Conservation (phyloP, 2,113 vertebrate genomes). For the Ctenodactylus gundi region DNA sequence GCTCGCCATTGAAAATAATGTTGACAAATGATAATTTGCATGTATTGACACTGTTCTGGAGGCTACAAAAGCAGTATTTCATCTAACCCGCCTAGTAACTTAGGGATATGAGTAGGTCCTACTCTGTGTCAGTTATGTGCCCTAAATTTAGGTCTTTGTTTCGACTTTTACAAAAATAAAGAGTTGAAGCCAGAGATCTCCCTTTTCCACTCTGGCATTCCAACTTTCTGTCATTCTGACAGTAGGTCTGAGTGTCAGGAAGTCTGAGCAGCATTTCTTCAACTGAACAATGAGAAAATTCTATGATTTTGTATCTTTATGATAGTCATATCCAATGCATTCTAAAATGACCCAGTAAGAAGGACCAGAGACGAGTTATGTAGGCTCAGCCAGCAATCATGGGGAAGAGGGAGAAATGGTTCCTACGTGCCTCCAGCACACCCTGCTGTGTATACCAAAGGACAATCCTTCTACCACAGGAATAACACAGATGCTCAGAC, state of each 20-base stretch:
- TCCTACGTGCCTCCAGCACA: too few relatives aligned
- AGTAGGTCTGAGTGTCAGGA: neutral
- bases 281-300: neutral
- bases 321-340: neutral
- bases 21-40: neutral
- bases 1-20: neutral
- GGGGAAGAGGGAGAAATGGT: too few relatives aligned
- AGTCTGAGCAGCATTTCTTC: neutral
- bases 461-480: neutral
- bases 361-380: neutral
- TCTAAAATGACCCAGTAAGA: neutral
- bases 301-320: neutral
- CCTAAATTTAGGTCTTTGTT: neutral
- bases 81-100: neutral
- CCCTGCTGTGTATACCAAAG: rapidly evolving
- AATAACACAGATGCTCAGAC: neutral
- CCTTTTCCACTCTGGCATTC: neutral
- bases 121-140: neutral
- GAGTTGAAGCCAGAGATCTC: neutral
- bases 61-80: neutral
- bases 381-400: too few relatives aligned
- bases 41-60: neutral
- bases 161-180: neutral
- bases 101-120: neutral
- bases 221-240: neutral